phyloP scores from a whole-genome alignment of 2,113 vertebrate species.

The Pedetes capensis region DNA sequence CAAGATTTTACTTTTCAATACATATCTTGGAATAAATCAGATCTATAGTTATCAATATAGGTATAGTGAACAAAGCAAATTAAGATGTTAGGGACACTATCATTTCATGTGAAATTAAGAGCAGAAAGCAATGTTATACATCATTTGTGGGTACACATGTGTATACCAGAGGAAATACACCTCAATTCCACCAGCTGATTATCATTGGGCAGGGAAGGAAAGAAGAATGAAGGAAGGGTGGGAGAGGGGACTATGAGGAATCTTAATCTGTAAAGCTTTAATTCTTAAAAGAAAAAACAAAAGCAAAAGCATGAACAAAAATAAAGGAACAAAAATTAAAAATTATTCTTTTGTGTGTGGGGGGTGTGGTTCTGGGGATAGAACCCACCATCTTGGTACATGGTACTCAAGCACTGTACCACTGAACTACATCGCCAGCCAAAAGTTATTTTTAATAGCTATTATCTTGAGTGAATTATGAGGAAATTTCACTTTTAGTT shows the following conservation, averaged over 20 bases:
- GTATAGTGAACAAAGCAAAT: neutral
- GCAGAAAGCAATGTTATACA: neutral
- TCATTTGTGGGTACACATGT: neutral
- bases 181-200: neutral
- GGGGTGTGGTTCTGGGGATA: too few species aligned
- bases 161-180: too few species aligned
- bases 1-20: neutral
- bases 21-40: neutral
- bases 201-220: neutral
- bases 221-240: neutral
- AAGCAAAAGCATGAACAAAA: neutral
- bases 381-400: too few species aligned
- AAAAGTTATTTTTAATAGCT: too few species aligned
- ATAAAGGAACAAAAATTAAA: neutral
- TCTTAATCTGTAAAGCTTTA: neutral
- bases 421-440: too few species aligned
- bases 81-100: neutral
- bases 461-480: neutral
- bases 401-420: too few species aligned
- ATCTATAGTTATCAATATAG: too few species aligned
- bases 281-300: neutral
- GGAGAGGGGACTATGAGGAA: neutral
- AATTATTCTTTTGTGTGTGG: neutral
- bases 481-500: neutral
- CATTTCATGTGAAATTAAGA: neutral